phyloP scores from a whole-genome alignment of 2,113 vertebrate species.

The Hydrolagus affinis region DNA sequence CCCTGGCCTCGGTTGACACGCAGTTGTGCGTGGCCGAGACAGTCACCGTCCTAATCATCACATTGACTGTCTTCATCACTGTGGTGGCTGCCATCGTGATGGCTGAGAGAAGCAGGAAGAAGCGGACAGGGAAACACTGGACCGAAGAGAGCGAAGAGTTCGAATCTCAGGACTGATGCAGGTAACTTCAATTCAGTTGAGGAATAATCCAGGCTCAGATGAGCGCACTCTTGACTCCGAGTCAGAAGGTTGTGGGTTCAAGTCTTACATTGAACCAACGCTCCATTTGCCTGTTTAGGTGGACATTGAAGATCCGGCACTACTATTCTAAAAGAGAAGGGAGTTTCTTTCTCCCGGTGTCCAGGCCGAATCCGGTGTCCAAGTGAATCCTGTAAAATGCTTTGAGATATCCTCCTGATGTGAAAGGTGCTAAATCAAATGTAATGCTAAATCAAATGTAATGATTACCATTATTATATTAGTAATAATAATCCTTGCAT shows the following conservation, averaged over 20 bases:
- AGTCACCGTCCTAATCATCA: slow-evolving; percentile 66
- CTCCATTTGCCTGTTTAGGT: neutral
- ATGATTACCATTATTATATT: too few relatives aligned
- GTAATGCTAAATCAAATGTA: too few relatives aligned
- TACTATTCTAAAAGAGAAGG: neutral
- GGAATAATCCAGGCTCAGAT: neutral
- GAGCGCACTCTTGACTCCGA: neutral
- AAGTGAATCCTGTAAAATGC: too few relatives aligned
- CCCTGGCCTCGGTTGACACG: slow-evolving; percentile 52
- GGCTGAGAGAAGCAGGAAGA: slow-evolving; percentile 65
- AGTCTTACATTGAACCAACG: neutral
- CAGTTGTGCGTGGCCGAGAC: slow-evolving; percentile 65
- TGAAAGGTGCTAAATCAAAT: too few relatives aligned
- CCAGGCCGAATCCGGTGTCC: too few relatives aligned
- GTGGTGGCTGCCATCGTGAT: slow-evolving; percentile 65
- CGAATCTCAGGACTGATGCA: neutral
- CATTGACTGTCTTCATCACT: slow-evolving; percentile 59
- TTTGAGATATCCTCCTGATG: too few relatives aligned
- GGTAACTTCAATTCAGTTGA: neutral
- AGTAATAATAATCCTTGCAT: too few relatives aligned
- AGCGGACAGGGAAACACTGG: slow-evolving; percentile 56
- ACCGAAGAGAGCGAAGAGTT: slow-evolving; percentile 49
- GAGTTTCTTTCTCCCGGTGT: neutral
- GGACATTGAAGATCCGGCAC: neutral
- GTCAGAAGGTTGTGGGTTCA: neutral